Conservation (phyloP, 2,888 invertebrate species). For the Mystacides longicornis region DNA sequence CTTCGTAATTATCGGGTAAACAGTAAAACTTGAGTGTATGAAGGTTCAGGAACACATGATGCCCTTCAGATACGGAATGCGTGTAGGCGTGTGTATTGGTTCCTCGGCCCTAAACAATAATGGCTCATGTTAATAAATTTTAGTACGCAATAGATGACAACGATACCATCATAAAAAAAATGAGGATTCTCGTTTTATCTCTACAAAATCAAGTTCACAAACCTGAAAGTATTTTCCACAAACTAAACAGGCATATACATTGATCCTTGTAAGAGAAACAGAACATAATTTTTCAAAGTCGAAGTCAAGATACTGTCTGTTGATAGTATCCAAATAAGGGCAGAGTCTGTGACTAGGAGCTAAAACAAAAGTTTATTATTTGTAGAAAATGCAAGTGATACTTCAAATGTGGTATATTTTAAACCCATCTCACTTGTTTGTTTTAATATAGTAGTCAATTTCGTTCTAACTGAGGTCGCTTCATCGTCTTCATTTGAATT, state of each 20-base stretch:
- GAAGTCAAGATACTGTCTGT: conserved; percentile 93
- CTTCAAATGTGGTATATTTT: not conserved
- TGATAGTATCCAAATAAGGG: conserved; percentile 97
- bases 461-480: conserved; percentile 4
- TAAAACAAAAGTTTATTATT: not conserved
- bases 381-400: no score
- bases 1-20: conserved; percentile 98
- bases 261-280: conserved; percentile 93
- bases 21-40: conserved; percentile 97
- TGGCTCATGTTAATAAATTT: not conserved
- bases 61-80: conserved; percentile 95
- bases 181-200: no score
- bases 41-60: conserved; percentile 96
- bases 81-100: conserved; percentile 98
- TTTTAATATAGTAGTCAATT: no score
- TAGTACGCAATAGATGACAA: not conserved
- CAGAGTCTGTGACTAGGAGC: conserved; percentile 55
- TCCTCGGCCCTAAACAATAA: conserved; percentile 86
- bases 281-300: conserved; percentile 99
- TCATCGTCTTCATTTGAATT: not conserved
- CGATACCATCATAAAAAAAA: no score
- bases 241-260: conserved; percentile 98
- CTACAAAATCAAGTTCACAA: conserved; percentile 21
- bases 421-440: conserved; percentile 6
- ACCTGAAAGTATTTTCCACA: conserved; percentile 95